Base-by-base conservation (phyloP, 1,140 invertebrate genomes). In the Odontomachus brunneus region DNA sequence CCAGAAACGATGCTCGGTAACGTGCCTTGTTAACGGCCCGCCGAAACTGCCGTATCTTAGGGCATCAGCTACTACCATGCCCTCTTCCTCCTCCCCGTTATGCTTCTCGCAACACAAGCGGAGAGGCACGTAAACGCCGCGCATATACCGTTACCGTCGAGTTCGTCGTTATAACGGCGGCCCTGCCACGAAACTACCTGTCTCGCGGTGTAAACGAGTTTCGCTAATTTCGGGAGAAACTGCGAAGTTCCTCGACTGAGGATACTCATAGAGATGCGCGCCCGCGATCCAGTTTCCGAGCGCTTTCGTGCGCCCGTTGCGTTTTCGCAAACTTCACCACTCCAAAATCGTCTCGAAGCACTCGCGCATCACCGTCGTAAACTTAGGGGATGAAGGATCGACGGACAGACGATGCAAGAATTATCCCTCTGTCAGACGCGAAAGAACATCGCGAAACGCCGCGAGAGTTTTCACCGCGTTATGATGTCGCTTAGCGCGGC, bases 141-240 rank as follows among this genome's bases (percentile, higher is more conserved):
- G n/a, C 74, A 73, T 78, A 78, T 24, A 48, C 51, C 57, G 26
- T 59, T 65, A 12, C 59, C 26, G 49, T 49, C 33, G 59, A 62
- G 51, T 53, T 76, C 66, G 60, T 83, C 80, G 84, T 89, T 88
- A 86, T 84, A 89, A 86, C 88, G 38, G 38, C 38, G 60, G 81
- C 71, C 19, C 49, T 48, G 48, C 49, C 87, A 60, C 71, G 59
- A 76, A 89, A 88, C 87, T 89, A 82, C 82, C 88, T 89, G 84
- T 82, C 87, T 88, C 75, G 82, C 60, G 71, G 49, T 60, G 82
- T 76, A 89, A 89, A 89, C 88, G 87, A 86, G 81, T 89, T 89
- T 85, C 81, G 55, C 87, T 89, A 89, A 88, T 89, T 89, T 86
- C 81, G 49, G 24, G 17, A 48, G 59, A 38, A 89, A 84, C 84